A percentile compares a stretch with the other conserved stretches of the same genome.
These are phyloP conservation scores for Hemichromis elongatus DNA, from an alignment of 2,113 vertebrate species.

Conservation along the genomic window DNA sequence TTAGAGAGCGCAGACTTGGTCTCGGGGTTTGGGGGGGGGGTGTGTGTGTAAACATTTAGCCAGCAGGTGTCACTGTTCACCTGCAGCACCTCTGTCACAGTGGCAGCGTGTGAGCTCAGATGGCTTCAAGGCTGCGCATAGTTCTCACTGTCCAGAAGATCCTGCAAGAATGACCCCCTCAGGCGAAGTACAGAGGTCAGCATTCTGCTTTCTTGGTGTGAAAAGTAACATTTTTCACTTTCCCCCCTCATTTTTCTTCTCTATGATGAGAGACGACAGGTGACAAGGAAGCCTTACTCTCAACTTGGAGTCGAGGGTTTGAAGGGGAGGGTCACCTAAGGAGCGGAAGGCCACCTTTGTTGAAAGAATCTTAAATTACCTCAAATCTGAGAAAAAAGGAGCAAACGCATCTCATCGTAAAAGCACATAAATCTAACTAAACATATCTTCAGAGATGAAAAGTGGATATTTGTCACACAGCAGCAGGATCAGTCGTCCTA, in stretches of 20 bases:
- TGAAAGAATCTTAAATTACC: neutral
- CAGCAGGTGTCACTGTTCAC: slow-evolving; percentile 65
- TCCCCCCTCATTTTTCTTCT: neutral
- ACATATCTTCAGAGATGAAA: neutral
- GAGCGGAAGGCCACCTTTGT: neutral
- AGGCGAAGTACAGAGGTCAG: neutral
- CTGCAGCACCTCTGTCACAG: neutral
- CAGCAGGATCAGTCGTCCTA: neutral
- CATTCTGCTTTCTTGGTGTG: neutral
- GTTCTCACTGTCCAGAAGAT: neutral
- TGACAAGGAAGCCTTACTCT: neutral
- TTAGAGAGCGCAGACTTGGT: neutral
- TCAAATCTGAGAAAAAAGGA: neutral
- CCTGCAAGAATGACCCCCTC: neutral
- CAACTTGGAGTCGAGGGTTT: neutral
- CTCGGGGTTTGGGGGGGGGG: neutral
- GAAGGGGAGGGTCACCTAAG: neutral
- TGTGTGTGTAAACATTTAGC: neutral
- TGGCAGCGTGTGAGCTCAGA: neutral
- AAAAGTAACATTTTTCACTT: neutral
- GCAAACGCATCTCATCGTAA: neutral
- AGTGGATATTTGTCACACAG: neutral
- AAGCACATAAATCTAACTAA: neutral
- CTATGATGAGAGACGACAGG: neutral
- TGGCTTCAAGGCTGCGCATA: neutral